These are phyloP conservation scores for Isurus oxyrinchus DNA, from an alignment of 2,113 vertebrate genomes.

Conservation along the genomic window DNA sequence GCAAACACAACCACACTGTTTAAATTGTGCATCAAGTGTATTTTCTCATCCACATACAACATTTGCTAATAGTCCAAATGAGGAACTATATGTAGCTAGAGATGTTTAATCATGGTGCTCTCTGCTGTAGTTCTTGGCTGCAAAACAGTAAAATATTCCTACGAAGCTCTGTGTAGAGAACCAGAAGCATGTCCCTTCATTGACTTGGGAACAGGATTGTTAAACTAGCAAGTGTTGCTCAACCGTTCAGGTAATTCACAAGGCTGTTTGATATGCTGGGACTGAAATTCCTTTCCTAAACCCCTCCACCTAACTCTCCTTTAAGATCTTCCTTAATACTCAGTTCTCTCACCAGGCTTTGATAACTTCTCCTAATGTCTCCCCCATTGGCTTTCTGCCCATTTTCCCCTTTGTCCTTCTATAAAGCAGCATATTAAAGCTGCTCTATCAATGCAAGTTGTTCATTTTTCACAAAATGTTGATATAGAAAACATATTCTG, in stretches of 20 bases:
- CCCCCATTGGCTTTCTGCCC: neutral
- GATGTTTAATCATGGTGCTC: neutral
- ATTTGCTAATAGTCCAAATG: neutral
- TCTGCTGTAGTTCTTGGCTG: neutral
- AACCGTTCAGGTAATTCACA: neutral
- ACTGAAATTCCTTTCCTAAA: neutral
- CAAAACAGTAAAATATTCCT: neutral
- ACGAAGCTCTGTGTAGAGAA: neutral
- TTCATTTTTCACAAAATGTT: neutral
- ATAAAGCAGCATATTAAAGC: neutral
- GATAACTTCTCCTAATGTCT: neutral
- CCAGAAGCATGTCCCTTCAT: neutral
- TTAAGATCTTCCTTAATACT: neutral
- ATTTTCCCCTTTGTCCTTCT: neutral
- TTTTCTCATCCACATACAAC: neutral
- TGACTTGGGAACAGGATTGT: neutral
- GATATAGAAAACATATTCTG: neutral
- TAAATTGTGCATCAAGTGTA: neutral
- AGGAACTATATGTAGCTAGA: neutral
- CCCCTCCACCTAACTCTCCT: neutral
- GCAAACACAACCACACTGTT: neutral
- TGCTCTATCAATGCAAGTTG: neutral
- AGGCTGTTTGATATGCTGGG: neutral
- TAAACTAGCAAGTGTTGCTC: neutral
- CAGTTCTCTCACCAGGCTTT: neutral